Base-by-base conservation (phyloP, 2,888 invertebrate species). In the Torymus auratus region DNA sequence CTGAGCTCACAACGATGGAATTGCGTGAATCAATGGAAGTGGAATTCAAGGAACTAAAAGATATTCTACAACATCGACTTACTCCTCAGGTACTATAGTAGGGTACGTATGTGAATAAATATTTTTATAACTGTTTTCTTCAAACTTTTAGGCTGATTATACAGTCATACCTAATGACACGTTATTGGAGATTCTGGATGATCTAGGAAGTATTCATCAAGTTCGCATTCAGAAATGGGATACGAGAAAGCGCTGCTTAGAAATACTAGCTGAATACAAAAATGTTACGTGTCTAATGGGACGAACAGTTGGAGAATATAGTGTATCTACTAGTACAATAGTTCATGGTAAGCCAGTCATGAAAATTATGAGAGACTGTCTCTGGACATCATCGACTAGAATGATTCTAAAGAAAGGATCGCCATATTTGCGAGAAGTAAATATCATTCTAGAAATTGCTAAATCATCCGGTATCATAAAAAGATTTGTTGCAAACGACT, bases 241-340 rank as follows among this genome's bases (percentile, higher is more conserved):
- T 12, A 41, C 15, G 3, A 28, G 70, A 13, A 14, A 58, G n/a
- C 10, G 11, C 1, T 70, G 70, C 5, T 12, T 56, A 2, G 11
- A 58, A 3, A 56, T 13, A 2, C 7, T 71, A 3, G 5, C 41
- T 2, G 20, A 23, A 10, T 12, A 55, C 10, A 20, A 62, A 14
- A 72, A 72, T 2, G 72, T 72, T 4, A 52, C 72, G 1, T 72
- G 62, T 55, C 13, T 62, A n/a, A 64, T 60, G 61, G 13, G 28
- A 1, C 5, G 17, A 10, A 15, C 17, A 3, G 14, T 60, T 12
- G 71, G 28, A 5, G 12, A 58, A 60, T 13, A 23, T 13, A 60
- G 13, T 11, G 71, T 71, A 28, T 10, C 17, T 14, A 12, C 12
- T 3, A 17, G 28, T n/a, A 23, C 20, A 13, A 68, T 13, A 52